phyloP scores from a whole-genome alignment of 1,140 invertebrate species.

The Stenopsyche tienmushanensis region DNA sequence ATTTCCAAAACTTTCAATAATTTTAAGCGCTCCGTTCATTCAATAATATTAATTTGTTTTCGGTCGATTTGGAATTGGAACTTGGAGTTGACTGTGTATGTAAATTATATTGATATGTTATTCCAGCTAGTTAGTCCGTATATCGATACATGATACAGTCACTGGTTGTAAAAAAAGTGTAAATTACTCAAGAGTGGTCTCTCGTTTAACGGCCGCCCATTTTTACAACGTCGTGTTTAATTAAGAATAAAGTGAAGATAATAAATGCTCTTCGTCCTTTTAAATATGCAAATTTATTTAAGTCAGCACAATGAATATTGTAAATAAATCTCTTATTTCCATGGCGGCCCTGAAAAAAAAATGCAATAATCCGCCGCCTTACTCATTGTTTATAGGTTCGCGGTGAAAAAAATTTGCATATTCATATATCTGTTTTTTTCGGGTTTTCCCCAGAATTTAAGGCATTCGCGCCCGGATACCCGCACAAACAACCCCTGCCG shows the following conservation, averaged over 20 bases:
- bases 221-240: slow-evolving; percentile 12
- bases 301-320: slow-evolving; percentile 27
- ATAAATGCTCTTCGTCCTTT: slow-evolving; percentile 25
- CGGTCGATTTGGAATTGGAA: background rate
- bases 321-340: slow-evolving; percentile 29
- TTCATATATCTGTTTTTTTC: slow-evolving; percentile 12
- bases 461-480: no score
- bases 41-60: background rate
- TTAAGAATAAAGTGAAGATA: slow-evolving; percentile 21
- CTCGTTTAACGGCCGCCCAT: background rate
- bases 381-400: slow-evolving; percentile 22
- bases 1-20: no score
- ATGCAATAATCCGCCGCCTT: slow-evolving; percentile 22
- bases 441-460: no score
- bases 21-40: background rate
- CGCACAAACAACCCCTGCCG: background rate
- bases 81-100: background rate
- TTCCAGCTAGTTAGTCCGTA: no score
- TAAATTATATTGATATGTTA: no score
- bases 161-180: background rate
- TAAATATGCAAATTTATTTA: slow-evolving; percentile 29
- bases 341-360: slow-evolving; percentile 12
- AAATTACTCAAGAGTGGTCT: background rate
- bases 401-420: slow-evolving; percentile 15
- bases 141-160: no score